A percentile compares a stretch with the other conserved stretches of the same genome.
Evolutionary conservation across 2,888 invertebrate species (phyloP).

Genomic region (Dicyrtoma fusca): DNA sequence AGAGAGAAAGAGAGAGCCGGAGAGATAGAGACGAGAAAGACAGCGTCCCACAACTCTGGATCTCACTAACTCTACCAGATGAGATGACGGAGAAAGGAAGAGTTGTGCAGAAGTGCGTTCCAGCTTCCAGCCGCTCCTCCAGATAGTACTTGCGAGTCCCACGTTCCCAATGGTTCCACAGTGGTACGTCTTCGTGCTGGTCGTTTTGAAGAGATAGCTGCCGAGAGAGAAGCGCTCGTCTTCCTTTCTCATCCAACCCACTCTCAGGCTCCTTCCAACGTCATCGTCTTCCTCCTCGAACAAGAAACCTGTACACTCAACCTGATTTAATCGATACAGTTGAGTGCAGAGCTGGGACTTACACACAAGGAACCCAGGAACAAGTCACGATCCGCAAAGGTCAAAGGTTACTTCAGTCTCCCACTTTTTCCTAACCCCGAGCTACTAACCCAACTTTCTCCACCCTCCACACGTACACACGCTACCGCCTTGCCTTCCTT

Average conservation of each 20-base stretch:
- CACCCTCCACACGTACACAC: neutral
- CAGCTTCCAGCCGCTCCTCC: too few relatives aligned
- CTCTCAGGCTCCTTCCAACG: constrained; percentile 27
- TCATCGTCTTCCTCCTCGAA: constrained; percentile 11
- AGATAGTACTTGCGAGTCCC: too few relatives aligned
- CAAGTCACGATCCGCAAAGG: constrained; percentile 23
- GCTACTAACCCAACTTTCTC: neutral
- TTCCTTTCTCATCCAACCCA: constrained; percentile 27
- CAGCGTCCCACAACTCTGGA: too few relatives aligned
- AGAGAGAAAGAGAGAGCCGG: constrained; percentile 12
- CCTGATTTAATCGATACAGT: constrained; percentile 27
- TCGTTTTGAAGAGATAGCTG: constrained; percentile 4
- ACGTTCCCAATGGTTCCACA: too few relatives aligned
- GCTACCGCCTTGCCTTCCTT: neutral
- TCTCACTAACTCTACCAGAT: too few relatives aligned
- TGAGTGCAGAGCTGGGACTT: constrained; percentile 28
- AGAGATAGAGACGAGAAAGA: constrained; percentile 6
- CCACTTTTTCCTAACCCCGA: neutral
- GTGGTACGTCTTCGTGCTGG: too few relatives aligned
- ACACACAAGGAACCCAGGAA: constrained; percentile 9
- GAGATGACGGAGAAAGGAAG: neutral
- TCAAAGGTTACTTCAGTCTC: constrained; percentile 23
- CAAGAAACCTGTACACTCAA: constrained; percentile 26
- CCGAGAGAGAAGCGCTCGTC: constrained; percentile 21
- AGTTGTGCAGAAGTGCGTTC: too few relatives aligned